Base-by-base conservation (phyloP, 2,888 invertebrate genomes). In the Himalopsyche tibetana region DNA sequence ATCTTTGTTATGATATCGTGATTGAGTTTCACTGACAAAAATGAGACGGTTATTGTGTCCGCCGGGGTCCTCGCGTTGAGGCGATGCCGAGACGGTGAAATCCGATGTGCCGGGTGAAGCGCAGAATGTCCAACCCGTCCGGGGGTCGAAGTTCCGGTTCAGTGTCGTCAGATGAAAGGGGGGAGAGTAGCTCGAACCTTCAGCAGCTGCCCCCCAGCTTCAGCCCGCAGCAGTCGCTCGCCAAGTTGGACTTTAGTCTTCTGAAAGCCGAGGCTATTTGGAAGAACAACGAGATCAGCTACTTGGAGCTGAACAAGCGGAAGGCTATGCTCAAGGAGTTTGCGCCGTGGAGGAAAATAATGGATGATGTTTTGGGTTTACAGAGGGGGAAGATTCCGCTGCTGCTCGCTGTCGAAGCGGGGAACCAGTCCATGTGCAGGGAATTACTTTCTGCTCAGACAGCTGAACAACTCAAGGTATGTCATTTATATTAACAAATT, bases 311-410 rank as follows among this genome's bases (percentile, higher is more conserved):
- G 88, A 93, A 94, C 90, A 94, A 93, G 90, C 92, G 92, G 90
- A 92, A 93, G 87, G 93, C 93, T 88, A 91, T 92, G 85, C 92
- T 93, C 90, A 93, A 92, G 90, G 93, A 93, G 91, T 82, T 88
- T 87, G 89, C 84, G 84, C 89, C 89, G 88, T 94, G 94, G 94
- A 93, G 93, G 92, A 93, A 92, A 91, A 90, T 94, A 94, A 94
- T 94, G 90, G 92, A 93, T 91, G 93, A 94, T 92, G 91, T 93
- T 92, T 92, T 93, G 91, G 88, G 89, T 89, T 94, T 94, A 90
- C 94, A 98, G 98, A 96, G 96, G 92, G 98, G 98, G 89, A 97
- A 97, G 93, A 96, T 99, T 90, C 98, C 99, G 89, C 93, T 99
- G 90, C 95, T 99, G 91, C 94, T 98, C 91, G 98, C 99, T 85